A percentile compares a stretch with the other conserved stretches of the same genome.
phyloP scores from a whole-genome alignment of 2,797 vertebrate species.

The Cheracebus regulus region DNA sequence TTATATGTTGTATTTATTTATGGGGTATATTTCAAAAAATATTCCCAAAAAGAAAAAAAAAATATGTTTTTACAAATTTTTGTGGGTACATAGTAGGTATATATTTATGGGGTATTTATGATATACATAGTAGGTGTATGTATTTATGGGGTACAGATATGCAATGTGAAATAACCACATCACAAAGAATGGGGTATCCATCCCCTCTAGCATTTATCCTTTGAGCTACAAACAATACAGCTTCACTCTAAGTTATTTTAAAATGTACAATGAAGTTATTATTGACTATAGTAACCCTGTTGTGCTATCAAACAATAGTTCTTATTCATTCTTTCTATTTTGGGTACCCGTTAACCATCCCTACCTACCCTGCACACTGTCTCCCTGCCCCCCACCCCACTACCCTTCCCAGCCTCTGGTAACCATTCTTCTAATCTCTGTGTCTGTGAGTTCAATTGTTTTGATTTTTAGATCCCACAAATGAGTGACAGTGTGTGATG shows the following conservation, averaged over 20 bases:
- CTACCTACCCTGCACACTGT: background rate
- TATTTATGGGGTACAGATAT: background rate
- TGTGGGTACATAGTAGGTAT: background rate
- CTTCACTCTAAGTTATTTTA: background rate
- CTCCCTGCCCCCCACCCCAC: background rate
- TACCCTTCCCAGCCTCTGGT: background rate
- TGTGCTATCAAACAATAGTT: background rate
- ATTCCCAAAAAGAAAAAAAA: too few species aligned
- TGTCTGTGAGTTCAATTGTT: background rate
- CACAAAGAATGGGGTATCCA: background rate
- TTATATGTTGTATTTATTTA: too few species aligned
- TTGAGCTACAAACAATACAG: background rate
- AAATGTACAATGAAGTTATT: background rate
- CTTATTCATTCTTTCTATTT: background rate
- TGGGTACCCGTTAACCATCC: background rate
- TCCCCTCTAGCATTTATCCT: background rate
- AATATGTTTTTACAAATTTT: too few species aligned
- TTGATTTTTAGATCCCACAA: background rate
- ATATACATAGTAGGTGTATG: background rate
- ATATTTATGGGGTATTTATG: background rate
- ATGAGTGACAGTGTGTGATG: background rate
- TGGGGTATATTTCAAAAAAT: too few species aligned
- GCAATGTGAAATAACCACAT: background rate
- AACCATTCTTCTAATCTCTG: background rate
- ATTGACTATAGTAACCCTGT: background rate